Percentiles rank a stretch among this genome's conserved stretches.
Conservation (phyloP, 35 echinoderm and acorn worm genomes). For the Chiridota heheva region DNA sequence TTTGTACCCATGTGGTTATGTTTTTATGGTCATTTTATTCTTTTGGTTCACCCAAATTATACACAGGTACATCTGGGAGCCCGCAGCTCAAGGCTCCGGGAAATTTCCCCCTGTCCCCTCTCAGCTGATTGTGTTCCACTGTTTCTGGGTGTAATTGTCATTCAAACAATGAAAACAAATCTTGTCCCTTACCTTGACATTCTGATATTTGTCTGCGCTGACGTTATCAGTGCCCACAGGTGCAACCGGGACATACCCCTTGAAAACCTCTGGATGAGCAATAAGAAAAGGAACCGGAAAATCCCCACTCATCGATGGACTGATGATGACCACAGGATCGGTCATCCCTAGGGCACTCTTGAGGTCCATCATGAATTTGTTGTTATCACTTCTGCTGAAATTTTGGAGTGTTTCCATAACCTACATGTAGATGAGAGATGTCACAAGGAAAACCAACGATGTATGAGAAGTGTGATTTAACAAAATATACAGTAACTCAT, state of each 20-base stretch:
- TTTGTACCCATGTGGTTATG: no score
- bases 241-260: slow-evolving; percentile 80
- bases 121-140: no score
- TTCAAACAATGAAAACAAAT: no score
- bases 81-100: no score
- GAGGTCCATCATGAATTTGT: slow-evolving; percentile 41
- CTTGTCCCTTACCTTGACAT: slow-evolving; percentile 33
- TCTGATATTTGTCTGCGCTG: slow-evolving; percentile 40
- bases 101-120: no score
- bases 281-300: slow-evolving; percentile 65
- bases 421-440: not conserved
- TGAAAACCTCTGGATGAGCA: slow-evolving; percentile 46
- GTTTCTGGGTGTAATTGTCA: no score
- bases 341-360: slow-evolving; percentile 34
- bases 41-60: no score
- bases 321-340: slow-evolving; percentile 56
- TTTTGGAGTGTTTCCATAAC: slow-evolving; percentile 50
- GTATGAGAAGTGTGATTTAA: no score
- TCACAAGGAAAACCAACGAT: not conserved
- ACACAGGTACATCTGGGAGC: no score
- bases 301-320: slow-evolving; percentile 89
- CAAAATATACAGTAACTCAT: no score
- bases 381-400: not conserved
- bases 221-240: slow-evolving; percentile 60
- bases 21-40: no score